Conservation (phyloP, 1,140 invertebrate species). For the Trichonephila inaurata region DNA sequence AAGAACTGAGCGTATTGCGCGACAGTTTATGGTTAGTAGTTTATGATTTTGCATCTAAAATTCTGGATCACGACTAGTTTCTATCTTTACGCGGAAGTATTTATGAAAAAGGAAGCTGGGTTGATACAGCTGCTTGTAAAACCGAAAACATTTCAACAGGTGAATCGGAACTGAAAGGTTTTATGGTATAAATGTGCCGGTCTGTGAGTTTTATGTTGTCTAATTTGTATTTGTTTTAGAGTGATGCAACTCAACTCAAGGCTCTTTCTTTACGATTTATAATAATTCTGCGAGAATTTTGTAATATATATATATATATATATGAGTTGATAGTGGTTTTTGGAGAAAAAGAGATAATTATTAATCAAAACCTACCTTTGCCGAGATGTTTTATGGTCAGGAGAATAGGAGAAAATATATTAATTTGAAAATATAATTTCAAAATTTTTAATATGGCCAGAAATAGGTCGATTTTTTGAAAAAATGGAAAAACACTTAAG, state of each 20-base stretch:
- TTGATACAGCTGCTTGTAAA: neutral
- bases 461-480: too few species aligned
- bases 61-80: neutral
- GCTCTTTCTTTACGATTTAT: neutral
- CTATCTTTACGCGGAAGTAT: neutral
- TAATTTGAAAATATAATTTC: too few species aligned
- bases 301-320: too few species aligned
- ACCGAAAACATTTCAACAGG: conserved; percentile 3
- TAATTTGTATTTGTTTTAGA: neutral
- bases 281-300: too few species aligned
- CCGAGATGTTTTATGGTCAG: too few species aligned
- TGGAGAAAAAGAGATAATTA: too few species aligned
- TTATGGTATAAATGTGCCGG: neutral
- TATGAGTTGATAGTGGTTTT: too few species aligned
- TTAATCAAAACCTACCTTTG: too few species aligned
- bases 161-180: neutral
- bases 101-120: neutral
- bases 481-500: too few species aligned
- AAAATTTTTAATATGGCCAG: too few species aligned
- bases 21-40: neutral
- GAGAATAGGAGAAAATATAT: too few species aligned
- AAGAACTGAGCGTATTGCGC: neutral
- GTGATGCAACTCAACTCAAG: neutral
- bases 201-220: neutral
- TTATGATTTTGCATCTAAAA: neutral